A percentile compares a stretch with the other conserved stretches of the same genome.
Conservation (phyloP, 1,140 invertebrate species). For the Cydia pomonella region DNA sequence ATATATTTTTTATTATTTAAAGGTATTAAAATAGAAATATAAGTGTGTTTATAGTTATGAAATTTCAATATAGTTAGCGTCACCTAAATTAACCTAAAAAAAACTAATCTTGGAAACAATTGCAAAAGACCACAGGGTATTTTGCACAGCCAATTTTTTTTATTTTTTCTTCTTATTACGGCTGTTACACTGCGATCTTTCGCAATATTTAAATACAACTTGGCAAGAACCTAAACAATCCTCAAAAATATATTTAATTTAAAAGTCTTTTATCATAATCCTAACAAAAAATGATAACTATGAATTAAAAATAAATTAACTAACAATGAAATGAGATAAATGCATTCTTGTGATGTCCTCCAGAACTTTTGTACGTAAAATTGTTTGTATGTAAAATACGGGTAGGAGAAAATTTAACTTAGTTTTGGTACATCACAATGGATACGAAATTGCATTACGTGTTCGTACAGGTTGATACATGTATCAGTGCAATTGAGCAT, state of each 20-base stretch:
- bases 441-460: conserved; percentile 21
- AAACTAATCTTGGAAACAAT: neutral
- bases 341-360: conserved; percentile 32
- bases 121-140: conserved; percentile 24
- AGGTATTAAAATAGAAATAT: neutral
- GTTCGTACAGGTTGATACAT: neutral
- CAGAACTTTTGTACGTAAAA: conserved; percentile 2
- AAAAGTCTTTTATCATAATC: conserved; percentile 38
- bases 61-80: neutral
- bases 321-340: conserved; percentile 38
- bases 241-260: conserved; percentile 49
- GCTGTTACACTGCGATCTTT: conserved; percentile 31
- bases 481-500: neutral
- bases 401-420: neutral
- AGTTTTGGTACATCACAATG: conserved; percentile 10
- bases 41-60: neutral
- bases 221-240: conserved; percentile 65
- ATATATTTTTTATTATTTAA: neutral
- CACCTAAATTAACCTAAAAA: neutral
- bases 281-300: conserved; percentile 28
- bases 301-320: conserved; percentile 20
- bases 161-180: conserved; percentile 41
- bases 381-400: conserved; percentile 4
- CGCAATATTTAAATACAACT: conserved; percentile 49
- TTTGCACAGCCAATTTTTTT: conserved; percentile 33